Evolutionary conservation across 1,140 invertebrate species (phyloP), one percentile per base, ranked within the genome.

Genomic region (Drosophila lini): DNA sequence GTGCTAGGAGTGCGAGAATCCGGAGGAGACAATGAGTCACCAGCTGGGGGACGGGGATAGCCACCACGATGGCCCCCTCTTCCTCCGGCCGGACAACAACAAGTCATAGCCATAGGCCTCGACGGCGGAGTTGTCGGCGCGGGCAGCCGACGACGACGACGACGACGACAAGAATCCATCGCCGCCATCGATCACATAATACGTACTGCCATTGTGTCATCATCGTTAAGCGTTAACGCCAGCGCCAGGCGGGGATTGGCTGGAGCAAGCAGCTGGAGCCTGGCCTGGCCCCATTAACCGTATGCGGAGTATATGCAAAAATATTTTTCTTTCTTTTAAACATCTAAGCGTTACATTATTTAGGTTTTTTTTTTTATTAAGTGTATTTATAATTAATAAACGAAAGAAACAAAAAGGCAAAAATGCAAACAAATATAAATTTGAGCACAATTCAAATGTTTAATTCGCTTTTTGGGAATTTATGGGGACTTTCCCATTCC

Each of bases 321-420:
- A 71, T 74, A 73, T 74, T 88, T 77, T 74, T 77, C 53, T 89
- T 88, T 80, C 61, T 80, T 88, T 80, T 74, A 71, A 74, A 83
- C 73, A 88, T 86, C 80, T 86, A 86, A 82, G 76, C 83, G 83
- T 88, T 88, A 88, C 84, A 88, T 89, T 83, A 88, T 88, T 88
- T 88, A 89, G 83, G 84, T 83, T 82, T 83, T 88, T 84, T 79
- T 79, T 86, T 86, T 82, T 88, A 89, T 88, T 88, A 89, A 89
- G 82, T 88, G 83, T 88, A 88, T 88, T 88, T 88, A 88, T 88
- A 88, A 88, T 89, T 88, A 86, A 86, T 81, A 83, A 74, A 81
- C 58, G 61, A 81, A 78, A 52, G 10, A 78, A 78, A 56, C 34
- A 47, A 73, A 70, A 88, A 81, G 58, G 50, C 80, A 40, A 65